A percentile compares a stretch with the other conserved stretches of the same genome.
Evolutionary conservation across 2,888 invertebrate species (phyloP).

Genomic region (Alentia gelatinosa): DNA sequence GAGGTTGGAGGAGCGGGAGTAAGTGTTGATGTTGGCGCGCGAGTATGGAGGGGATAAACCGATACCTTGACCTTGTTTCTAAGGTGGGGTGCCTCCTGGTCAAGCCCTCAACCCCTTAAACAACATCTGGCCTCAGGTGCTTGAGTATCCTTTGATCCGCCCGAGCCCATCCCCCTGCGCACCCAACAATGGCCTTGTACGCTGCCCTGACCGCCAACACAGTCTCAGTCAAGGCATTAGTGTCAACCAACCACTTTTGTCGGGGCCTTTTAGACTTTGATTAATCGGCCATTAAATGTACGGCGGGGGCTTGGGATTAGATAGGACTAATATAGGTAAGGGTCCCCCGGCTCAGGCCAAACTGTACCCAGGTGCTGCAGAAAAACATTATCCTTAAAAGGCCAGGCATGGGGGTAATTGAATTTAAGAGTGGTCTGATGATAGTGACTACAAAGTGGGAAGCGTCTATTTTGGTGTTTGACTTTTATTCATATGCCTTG

Average conservation of each 20-base stretch:
- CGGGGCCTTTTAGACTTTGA: conserved; percentile 12
- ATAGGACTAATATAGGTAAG: not conserved
- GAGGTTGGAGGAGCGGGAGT: not conserved
- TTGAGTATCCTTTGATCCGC: not conserved
- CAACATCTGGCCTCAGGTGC: conserved; percentile 35
- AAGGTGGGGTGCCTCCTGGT: not conserved
- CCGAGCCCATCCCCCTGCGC: not conserved
- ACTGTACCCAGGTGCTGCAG: not conserved
- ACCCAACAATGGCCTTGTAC: not conserved
- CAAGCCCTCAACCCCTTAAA: not conserved
- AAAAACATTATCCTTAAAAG: not conserved
- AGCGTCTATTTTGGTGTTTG: not conserved
- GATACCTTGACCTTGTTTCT: not conserved
- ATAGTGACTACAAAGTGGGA: not conserved
- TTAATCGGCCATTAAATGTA: conserved; percentile 21
- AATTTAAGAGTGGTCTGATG: not conserved
- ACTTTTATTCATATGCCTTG: not conserved
- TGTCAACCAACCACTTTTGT: not conserved
- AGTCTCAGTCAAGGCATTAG: conserved; percentile 5
- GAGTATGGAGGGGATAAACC: not conserved
- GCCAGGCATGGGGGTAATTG: not conserved
- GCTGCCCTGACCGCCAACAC: not conserved
- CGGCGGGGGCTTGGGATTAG: not conserved
- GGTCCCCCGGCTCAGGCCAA: not conserved
- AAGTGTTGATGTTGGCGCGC: not conserved